Percentiles rank a stretch among this genome's conserved stretches.
These are phyloP conservation scores for Orthosia gracilis DNA, from an alignment of 2,888 invertebrate genomes.

Conservation along the genomic window DNA sequence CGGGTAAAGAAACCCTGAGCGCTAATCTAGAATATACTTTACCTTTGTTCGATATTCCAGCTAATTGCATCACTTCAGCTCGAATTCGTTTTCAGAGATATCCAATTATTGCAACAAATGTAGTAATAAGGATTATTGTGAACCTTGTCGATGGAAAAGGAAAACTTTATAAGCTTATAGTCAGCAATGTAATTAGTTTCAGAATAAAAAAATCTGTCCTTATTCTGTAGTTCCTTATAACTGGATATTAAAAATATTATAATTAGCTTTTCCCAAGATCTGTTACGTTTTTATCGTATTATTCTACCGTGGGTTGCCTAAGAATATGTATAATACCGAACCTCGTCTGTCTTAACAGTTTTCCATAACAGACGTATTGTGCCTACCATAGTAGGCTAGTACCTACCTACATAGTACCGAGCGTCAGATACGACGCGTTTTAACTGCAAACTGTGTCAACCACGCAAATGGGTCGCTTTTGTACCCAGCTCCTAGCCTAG, in stretches of 20 bases:
- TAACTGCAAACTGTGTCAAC: conserved; percentile 55
- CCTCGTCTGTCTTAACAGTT: conserved; percentile 1
- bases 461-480: conserved; percentile 53
- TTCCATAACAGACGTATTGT: conserved; percentile 17
- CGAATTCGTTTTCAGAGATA: conserved; percentile 16
- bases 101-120: neutral
- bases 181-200: neutral
- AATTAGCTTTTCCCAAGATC: neutral
- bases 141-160: neutral
- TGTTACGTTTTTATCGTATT: no score
- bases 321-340: neutral
- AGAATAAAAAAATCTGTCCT: neutral
- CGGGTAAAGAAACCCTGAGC: neutral
- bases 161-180: neutral
- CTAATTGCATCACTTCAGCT: neutral
- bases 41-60: conserved; percentile 8
- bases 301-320: neutral
- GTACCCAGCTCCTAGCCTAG: conserved; percentile 29
- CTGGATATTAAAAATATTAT: neutral
- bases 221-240: neutral
- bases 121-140: neutral
- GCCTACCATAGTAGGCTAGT: neutral
- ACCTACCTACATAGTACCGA: neutral
- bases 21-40: conserved; percentile 14
- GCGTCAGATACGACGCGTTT: conserved; percentile 34